A percentile compares a stretch with the other conserved stretches of the same genome.
Evolutionary conservation across 2,888 invertebrate species (phyloP).

Genomic region (Venustoraphidia nigricollis): DNA sequence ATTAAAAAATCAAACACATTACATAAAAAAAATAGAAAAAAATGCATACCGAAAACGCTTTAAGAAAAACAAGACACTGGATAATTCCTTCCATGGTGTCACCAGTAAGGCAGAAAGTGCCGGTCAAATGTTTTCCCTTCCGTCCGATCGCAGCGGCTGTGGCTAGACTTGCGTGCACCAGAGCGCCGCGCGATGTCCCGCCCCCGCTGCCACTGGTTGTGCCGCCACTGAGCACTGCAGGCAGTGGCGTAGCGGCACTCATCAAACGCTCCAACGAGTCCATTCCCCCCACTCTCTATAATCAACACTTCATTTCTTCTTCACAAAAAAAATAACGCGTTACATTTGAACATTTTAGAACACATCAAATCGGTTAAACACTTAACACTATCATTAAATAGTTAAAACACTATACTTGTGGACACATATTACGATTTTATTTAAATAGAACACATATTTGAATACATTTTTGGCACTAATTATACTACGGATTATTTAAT

Average conservation of each 20-base stretch:
- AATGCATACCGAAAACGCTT: conserved; percentile 78
- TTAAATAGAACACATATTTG: too few species aligned
- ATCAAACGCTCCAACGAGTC: conserved; percentile 71
- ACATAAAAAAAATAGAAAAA: conserved; percentile 5
- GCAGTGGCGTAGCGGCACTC: conserved; percentile 51
- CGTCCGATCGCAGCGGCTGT: conserved; percentile 55
- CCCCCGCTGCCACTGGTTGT: conserved; percentile 30
- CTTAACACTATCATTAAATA: too few species aligned
- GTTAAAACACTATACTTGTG: too few species aligned
- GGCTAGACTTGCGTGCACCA: conserved; percentile 63
- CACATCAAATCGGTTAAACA: too few species aligned
- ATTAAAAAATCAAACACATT: too few species aligned
- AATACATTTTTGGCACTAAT: too few species aligned
- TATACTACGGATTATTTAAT: too few species aligned
- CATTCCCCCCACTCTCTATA: conserved; percentile 32
- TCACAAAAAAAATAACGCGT: too few species aligned
- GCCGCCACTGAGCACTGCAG: conserved; percentile 35
- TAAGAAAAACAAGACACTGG: conserved; percentile 82
- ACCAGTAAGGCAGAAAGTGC: conserved; percentile 77
- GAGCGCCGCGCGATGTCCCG: conserved; percentile 45
- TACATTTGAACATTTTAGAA: too few species aligned
- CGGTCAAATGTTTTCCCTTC: conserved; percentile 69
- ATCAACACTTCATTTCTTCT: conserved; percentile 4
- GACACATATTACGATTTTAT: too few species aligned
- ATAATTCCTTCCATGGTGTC: conserved; percentile 90